These are phyloP conservation scores for Holothuria glaberrima DNA, from an alignment of 35 echinoderm and acorn worm genomes.

Conservation along the genomic window DNA sequence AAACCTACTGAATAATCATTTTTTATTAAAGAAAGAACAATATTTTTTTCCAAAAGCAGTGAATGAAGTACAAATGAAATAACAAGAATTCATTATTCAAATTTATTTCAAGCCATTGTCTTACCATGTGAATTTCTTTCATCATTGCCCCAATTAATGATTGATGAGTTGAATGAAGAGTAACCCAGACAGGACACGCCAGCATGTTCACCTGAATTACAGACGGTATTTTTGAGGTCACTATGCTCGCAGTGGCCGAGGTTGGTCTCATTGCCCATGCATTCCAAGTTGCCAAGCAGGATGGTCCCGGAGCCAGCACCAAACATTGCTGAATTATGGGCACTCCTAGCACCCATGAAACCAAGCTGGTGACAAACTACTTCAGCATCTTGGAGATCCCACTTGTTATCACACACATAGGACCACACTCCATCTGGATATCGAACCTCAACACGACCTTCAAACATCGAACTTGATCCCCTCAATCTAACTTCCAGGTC, in stretches of 20 bases:
- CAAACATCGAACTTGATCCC: conserved; percentile 19
- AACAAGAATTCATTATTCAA: too few relatives aligned
- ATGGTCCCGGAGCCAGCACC: conserved; percentile 50
- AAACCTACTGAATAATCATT: too few relatives aligned
- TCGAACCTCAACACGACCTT: conserved; percentile 53
- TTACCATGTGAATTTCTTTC: background rate
- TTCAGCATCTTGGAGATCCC: conserved; percentile 53
- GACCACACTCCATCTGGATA: conserved; percentile 18
- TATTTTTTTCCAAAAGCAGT: too few relatives aligned
- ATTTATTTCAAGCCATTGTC: background rate
- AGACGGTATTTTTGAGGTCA: conserved; percentile 8
- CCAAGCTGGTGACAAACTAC: conserved; percentile 63
- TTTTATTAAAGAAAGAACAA: too few relatives aligned
- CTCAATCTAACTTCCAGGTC: conserved; percentile 27
- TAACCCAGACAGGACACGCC: conserved; percentile 46
- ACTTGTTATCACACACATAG: conserved; percentile 55
- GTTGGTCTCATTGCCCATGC: conserved; percentile 44
- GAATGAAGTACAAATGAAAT: too few relatives aligned
- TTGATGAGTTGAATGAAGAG: background rate
- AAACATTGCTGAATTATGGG: conserved; percentile 24
- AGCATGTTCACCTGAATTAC: conserved; percentile 57
- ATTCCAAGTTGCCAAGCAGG: conserved; percentile 39
- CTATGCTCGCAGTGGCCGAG: conserved; percentile 34
- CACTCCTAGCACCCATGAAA: conserved; percentile 28
- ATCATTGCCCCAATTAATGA: background rate